phyloP scores from a whole-genome alignment of 2,888 invertebrate genomes.

The Nebria brevicollis region DNA sequence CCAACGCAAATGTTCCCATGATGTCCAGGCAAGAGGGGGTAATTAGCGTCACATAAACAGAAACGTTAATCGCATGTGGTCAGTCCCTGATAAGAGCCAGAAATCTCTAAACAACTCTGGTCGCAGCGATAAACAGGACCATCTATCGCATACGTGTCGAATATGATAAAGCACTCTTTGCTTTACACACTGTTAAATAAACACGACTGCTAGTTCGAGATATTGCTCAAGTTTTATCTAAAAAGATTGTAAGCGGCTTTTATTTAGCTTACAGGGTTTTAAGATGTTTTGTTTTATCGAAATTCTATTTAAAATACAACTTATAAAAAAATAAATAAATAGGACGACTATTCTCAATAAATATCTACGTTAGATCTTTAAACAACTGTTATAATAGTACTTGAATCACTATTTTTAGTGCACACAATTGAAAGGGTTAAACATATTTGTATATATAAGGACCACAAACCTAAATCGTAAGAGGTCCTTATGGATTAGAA shows the following conservation, averaged over 20 bases:
- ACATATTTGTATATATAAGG: not conserved
- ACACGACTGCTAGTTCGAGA: not conserved
- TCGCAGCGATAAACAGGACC: conserved; percentile 12
- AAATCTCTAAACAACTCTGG: conserved; percentile 14
- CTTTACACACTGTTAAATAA: conserved; percentile 17
- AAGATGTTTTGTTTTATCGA: too few relatives aligned
- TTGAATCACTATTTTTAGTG: not conserved
- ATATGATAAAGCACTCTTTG: not conserved
- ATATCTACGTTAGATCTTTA: too few relatives aligned
- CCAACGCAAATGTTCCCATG: conserved; percentile 22
- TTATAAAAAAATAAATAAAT: not conserved
- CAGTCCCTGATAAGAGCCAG: conserved; percentile 19
- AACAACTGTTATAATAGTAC: not conserved
- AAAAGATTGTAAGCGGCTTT: not conserved
- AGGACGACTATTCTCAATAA: not conserved
- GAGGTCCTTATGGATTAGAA: not conserved
- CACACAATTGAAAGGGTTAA: not conserved
- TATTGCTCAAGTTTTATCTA: not conserved
- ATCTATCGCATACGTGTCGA: conserved; percentile 11
- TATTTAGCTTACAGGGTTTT: too few relatives aligned
- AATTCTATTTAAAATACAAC: too few relatives aligned
- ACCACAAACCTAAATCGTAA: not conserved
- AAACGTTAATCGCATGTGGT: conserved; percentile 28
- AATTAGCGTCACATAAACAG: conserved; percentile 28
- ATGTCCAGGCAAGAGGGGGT: not conserved